Conservation (phyloP, 1,140 invertebrate species). For the Pogonognathellus flavescens region DNA sequence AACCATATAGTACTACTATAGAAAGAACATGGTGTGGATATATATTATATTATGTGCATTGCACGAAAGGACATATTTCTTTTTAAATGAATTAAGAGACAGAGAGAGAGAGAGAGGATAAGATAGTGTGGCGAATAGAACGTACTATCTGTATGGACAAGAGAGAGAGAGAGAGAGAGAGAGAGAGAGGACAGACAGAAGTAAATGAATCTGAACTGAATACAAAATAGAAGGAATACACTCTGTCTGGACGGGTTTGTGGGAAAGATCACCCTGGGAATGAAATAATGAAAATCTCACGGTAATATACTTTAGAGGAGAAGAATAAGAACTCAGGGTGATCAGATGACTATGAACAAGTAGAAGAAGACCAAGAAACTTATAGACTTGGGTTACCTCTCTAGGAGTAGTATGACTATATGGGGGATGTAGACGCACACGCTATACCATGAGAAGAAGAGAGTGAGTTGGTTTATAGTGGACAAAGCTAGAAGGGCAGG, state of each 20-base stretch:
- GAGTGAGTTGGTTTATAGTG: not conserved
- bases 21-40: not conserved
- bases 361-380: not conserved
- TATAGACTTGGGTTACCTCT: constrained; percentile 4
- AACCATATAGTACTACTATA: not conserved
- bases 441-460: no score
- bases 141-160: constrained; percentile 11
- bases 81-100: not conserved
- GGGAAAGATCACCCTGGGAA: constrained; percentile 35
- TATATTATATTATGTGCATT: not conserved
- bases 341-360: constrained; percentile 12
- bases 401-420: not conserved
- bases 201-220: constrained; percentile 37
- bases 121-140: constrained; percentile 25
- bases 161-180: no score
- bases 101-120: not conserved
- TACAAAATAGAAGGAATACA: constrained; percentile 19
- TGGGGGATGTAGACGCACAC: no score
- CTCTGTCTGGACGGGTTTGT: constrained; percentile 25
- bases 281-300: constrained; percentile 49
- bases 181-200: not conserved
- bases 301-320: constrained; percentile 19
- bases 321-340: constrained; percentile 29
- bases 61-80: constrained; percentile 22
- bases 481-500: constrained; percentile 15